phyloP scores from a whole-genome alignment of 2,888 invertebrate species.

The Diabrotica balteata region DNA sequence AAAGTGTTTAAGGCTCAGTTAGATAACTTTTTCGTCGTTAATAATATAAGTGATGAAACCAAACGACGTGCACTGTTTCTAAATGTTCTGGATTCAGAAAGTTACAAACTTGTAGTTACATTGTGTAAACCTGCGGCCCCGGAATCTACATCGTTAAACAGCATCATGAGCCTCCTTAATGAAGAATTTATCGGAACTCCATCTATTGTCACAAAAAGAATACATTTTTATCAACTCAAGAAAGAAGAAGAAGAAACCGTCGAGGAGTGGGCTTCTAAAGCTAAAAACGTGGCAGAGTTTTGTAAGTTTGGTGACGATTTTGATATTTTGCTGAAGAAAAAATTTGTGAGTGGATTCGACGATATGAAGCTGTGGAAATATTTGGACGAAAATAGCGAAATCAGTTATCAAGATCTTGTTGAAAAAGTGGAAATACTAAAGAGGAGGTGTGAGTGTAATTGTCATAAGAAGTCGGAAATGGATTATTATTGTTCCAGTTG shows the following conservation, averaged over 20 bases:
- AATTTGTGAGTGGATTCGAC: constrained; percentile 39
- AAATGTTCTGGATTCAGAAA: constrained; percentile 39
- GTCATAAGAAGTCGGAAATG: constrained; percentile 7
- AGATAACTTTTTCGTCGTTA: constrained; percentile 39
- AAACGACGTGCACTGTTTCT: constrained; percentile 41
- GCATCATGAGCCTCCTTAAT: constrained; percentile 34
- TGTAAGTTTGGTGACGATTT: constrained; percentile 40
- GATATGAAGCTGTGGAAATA: constrained; percentile 13
- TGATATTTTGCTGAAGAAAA: constrained; percentile 32
- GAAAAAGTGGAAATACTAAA: constrained; percentile 10
- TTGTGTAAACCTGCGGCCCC: constrained; percentile 35
- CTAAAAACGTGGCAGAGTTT: constrained; percentile 34
- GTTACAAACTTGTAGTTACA: constrained; percentile 39
- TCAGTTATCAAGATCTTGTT: constrained; percentile 24
- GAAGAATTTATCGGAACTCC: constrained; percentile 32
- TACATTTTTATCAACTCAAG: constrained; percentile 38
- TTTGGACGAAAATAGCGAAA: constrained; percentile 17
- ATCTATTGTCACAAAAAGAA: constrained; percentile 33
- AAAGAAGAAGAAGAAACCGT: constrained; percentile 33
- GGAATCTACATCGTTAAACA: constrained; percentile 33
- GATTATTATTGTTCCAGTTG: constrained; percentile 13
- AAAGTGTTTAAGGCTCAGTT: constrained; percentile 34
- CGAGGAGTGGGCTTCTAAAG: constrained; percentile 39
- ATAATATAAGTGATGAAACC: constrained; percentile 28
- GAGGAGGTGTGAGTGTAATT: constrained; percentile 9